Conservation (phyloP, 2,888 invertebrate species). For the Xestia ashworthii region DNA sequence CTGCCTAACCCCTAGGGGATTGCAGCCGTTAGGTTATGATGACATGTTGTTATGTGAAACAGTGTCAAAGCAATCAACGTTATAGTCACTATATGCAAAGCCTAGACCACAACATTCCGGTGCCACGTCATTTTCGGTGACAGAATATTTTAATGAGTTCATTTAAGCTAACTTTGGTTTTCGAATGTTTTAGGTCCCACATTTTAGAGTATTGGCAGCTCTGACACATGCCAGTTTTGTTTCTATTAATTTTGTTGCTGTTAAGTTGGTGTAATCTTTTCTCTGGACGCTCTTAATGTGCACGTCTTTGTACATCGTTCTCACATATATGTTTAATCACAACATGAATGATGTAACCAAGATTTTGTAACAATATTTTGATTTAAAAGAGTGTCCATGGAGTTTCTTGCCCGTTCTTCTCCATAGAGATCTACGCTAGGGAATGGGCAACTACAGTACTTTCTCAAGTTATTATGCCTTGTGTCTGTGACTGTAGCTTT, state of each 20-base stretch:
- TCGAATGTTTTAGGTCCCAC: conserved; percentile 13
- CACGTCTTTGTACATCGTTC: no score
- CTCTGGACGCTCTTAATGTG: no score
- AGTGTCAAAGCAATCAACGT: conserved; percentile 41
- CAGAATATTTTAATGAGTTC: conserved; percentile 78
- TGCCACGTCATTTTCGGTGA: conserved; percentile 74
- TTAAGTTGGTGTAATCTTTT: not conserved
- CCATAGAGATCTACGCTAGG: no score
- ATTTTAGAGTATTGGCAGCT: conserved; percentile 35
- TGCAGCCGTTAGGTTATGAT: not conserved
- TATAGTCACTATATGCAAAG: conserved; percentile 52
- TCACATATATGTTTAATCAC: no score
- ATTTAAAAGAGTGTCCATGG: no score
- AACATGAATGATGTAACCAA: no score
- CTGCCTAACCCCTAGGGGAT: not conserved
- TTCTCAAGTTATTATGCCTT: no score
- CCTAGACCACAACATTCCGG: conserved; percentile 56
- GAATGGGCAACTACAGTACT: no score
- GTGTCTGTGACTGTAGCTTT: no score
- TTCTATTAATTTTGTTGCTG: conserved; percentile 12
- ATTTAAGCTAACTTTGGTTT: conserved; percentile 70
- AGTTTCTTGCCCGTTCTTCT: no score
- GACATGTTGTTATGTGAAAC: conserved; percentile 19
- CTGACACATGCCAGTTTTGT: conserved; percentile 23
- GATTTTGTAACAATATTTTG: no score